Evolutionary conservation across 2,113 vertebrate species (phyloP).

Genomic region (Bucco capensis): DNA sequence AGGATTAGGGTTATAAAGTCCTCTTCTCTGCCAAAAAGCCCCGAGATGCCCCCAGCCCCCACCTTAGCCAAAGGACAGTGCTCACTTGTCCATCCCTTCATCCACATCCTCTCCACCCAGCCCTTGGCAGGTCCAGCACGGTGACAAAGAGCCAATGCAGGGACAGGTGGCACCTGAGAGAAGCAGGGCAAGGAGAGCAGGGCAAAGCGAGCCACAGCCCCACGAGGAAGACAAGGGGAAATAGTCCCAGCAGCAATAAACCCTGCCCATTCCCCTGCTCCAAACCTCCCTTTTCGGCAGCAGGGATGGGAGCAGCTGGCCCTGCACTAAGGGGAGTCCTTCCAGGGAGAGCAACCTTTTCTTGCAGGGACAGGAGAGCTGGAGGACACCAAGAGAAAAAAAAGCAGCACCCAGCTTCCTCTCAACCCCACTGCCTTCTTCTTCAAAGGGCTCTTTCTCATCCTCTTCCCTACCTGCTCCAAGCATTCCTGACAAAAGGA

Average conservation of each 20-base stretch:
- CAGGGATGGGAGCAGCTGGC: not conserved
- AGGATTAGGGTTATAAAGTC: not conserved
- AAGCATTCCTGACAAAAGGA: accelerated
- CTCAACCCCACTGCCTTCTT: not conserved
- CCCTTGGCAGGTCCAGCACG: not conserved
- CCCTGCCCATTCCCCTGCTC: not conserved
- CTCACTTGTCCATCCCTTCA: not conserved
- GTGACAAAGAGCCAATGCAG: not conserved
- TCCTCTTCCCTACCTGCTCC: not conserved
- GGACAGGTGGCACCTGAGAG: not conserved
- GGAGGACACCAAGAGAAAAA: not conserved
- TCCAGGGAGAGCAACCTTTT: not conserved
- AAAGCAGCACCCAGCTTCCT: not conserved
- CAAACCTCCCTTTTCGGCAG: not conserved
- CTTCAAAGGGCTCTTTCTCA: not conserved
- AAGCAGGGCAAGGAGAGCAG: not conserved
- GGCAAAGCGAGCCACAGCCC: not conserved
- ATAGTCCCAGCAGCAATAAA: not conserved
- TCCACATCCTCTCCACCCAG: not conserved
- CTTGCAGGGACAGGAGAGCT: accelerated
- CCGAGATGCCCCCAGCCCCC: not conserved
- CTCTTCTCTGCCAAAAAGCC: not conserved
- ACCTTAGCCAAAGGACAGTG: not conserved
- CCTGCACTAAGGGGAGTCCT: accelerated
- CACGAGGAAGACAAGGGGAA: accelerated